Conservation (phyloP, 2,888 invertebrate species). For the Plebejus melissa region DNA sequence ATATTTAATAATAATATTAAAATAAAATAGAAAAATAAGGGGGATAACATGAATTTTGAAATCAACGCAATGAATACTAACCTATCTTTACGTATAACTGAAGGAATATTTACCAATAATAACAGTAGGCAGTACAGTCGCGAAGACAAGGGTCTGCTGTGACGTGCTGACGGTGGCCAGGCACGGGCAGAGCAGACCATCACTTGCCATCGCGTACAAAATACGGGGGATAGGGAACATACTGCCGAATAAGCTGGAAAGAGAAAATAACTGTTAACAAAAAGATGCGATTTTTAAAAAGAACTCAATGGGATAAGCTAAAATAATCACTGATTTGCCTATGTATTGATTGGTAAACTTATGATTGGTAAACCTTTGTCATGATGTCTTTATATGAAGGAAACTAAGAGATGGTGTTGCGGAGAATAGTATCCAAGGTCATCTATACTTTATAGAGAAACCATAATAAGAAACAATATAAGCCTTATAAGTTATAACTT, state of each 20-base stretch:
- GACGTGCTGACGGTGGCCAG: conserved; percentile 84
- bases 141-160: conserved; percentile 86
- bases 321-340: not conserved
- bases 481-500: no score
- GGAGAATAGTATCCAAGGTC: no score
- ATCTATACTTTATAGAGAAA: no score
- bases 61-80: no score
- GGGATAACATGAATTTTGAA: no score
- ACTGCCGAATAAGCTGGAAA: conserved; percentile 85
- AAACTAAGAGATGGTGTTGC: no score
- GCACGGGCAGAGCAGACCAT: conserved; percentile 87
- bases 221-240: conserved; percentile 90
- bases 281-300: no score
- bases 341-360: not conserved
- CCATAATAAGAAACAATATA: no score
- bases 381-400: no score
- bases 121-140: conserved; percentile 84
- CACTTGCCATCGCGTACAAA: conserved; percentile 90
- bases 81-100: not conserved
- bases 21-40: no score
- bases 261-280: not conserved
- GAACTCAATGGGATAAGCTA: not conserved
- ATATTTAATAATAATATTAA: no score
- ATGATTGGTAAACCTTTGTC: no score
- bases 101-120: conserved; percentile 79